These are phyloP conservation scores for Cotesia vestalis DNA, from an alignment of 1,140 invertebrate genomes.

Conservation along the genomic window DNA sequence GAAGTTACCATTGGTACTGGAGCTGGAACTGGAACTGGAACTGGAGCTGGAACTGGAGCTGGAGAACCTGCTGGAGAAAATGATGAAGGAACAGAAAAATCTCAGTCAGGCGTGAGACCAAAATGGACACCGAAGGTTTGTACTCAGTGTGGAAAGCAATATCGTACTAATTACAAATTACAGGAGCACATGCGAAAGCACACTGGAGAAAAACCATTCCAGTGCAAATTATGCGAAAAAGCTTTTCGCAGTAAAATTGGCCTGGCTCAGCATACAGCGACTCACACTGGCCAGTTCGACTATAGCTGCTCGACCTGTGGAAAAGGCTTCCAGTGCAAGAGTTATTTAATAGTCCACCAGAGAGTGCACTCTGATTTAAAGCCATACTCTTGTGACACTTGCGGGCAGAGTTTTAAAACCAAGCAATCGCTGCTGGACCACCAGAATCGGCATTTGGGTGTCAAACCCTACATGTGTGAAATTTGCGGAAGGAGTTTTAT, in stretches of 20 bases:
- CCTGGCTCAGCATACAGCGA: conserved; percentile 74
- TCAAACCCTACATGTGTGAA: conserved; percentile 83
- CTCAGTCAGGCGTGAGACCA: conserved; percentile 47
- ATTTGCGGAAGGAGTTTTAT: conserved; percentile 84
- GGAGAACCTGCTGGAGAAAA: conserved; percentile 23
- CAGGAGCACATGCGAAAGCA: conserved; percentile 83
- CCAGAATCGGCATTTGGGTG: conserved; percentile 81
- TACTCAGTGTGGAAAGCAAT: conserved; percentile 69
- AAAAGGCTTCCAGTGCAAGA: conserved; percentile 78
- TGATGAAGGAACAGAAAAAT: conserved; percentile 32
- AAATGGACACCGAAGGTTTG: conserved; percentile 68
- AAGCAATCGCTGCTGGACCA: conserved; percentile 81
- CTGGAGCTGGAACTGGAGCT: background rate
- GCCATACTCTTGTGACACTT: conserved; percentile 70
- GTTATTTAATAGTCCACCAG: conserved; percentile 77
- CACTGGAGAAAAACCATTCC: conserved; percentile 82
- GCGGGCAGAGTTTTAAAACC: conserved; percentile 75
- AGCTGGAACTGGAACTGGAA: background rate
- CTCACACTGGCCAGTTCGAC: conserved; percentile 73
- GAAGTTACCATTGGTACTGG: too few species aligned
- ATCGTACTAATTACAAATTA: conserved; percentile 73
- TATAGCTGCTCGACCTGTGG: conserved; percentile 75
- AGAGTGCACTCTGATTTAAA: conserved; percentile 74
- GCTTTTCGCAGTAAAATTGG: conserved; percentile 76
- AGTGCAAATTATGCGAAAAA: conserved; percentile 80